phyloP scores from a whole-genome alignment of 2,888 invertebrate genomes.

The Cancer borealis region DNA sequence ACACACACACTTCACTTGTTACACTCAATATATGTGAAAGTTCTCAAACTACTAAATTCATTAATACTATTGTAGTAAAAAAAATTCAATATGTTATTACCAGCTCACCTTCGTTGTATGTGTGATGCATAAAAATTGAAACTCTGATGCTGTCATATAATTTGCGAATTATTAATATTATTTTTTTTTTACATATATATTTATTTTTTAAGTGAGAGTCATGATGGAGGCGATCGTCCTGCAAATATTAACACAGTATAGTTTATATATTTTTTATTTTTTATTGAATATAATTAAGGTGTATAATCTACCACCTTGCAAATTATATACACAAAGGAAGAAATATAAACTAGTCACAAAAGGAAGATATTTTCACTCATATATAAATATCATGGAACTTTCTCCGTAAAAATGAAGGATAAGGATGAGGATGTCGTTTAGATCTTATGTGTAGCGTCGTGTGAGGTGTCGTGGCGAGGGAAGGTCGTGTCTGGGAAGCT shows the following conservation, averaged over 20 bases:
- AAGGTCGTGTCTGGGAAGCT: too few relatives aligned
- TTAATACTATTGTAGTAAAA: background rate
- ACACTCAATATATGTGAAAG: constrained; percentile 18
- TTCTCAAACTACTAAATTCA: constrained; percentile 36
- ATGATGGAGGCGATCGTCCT: background rate
- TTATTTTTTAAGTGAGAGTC: background rate
- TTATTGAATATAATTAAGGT: background rate
- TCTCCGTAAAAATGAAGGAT: too few relatives aligned
- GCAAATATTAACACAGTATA: background rate
- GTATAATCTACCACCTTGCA: background rate
- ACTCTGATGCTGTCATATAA: background rate
- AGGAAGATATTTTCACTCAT: too few relatives aligned
- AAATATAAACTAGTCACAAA: too few relatives aligned
- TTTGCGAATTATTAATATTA: background rate
- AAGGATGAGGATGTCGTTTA: too few relatives aligned
- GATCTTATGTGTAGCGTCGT: too few relatives aligned
- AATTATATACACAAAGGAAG: background rate
- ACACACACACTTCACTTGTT: background rate
- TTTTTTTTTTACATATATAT: background rate
- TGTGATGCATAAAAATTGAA: background rate
- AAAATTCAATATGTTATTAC: constrained; percentile 18
- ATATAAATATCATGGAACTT: too few relatives aligned
- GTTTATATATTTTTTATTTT: background rate
- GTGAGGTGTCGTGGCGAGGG: too few relatives aligned
- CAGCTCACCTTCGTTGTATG: background rate